Conservation (phyloP, 1,140 invertebrate genomes). For the Pteromalus puparum region DNA sequence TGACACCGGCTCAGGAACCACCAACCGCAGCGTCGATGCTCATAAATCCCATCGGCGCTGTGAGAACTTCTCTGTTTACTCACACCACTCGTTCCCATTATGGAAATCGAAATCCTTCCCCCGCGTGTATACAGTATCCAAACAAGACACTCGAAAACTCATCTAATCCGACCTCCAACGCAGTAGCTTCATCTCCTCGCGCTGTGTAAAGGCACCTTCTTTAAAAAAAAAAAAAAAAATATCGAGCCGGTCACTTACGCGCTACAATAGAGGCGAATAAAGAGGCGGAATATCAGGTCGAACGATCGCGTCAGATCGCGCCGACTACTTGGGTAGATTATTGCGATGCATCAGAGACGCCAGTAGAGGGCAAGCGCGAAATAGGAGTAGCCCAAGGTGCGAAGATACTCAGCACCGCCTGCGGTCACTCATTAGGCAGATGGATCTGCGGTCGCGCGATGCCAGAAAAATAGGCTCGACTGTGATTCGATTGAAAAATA, state of each 20-base stretch:
- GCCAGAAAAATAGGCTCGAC: not conserved
- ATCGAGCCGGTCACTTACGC: slow-evolving; percentile 8
- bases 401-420: slow-evolving; percentile 22
- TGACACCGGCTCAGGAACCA: not conserved
- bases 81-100: not conserved
- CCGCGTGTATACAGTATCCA: not conserved
- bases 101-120: not conserved
- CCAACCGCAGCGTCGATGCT: not conserved
- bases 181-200: not conserved
- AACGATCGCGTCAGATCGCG: not conserved
- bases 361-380: not conserved
- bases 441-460: not conserved
- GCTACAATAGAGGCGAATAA: not conserved
- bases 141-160: not conserved
- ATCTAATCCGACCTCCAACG: not conserved
- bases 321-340: not conserved
- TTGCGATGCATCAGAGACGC: not conserved
- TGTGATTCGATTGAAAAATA: slow-evolving; percentile 15
- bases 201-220: not conserved
- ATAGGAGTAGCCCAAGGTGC: slow-evolving; percentile 10
- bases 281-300: not conserved
- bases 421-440: slow-evolving; percentile 27
- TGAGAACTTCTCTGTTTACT: not conserved
- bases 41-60: too few species aligned
- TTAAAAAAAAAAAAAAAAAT: not conserved